Base-by-base conservation (phyloP, 2,888 invertebrate genomes). In the Eristalis intricaria region DNA sequence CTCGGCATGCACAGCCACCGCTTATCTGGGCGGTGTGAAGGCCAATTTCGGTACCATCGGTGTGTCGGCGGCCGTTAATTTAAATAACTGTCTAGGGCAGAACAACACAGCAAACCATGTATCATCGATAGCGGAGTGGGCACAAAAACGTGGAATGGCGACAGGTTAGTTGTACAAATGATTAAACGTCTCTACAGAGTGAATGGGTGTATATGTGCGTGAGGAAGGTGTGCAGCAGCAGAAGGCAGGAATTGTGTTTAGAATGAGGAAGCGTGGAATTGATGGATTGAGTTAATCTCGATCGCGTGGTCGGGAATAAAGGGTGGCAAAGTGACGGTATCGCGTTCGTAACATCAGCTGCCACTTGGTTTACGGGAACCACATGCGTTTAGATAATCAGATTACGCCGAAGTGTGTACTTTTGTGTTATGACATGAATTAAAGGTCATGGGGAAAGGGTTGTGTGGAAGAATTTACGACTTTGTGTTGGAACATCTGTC, bases 1-100 rank as follows among this genome's bases (percentile, higher is more conserved):
- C 91, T 97, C 97, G 0, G 97, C 97, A 0, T 97, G 96, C 90
- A 96, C 97, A 1, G 96, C 96, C 0, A 97, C 97, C 0, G 97
- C 97, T 0, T 97, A 96, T 91, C 93, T 97, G 26, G 94, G 95
- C 2, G 97, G 97, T 0, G 95, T 97, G 0, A 97, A 97, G 93
- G 96, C 95, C 61, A 97, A 97, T 92, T 95, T 95, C 89, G 96
- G 95, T 8, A 96, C 96, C 0, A 94, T 97, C 50, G 97, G 97
- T 15, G 94, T 97, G 0, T 95, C 95, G 15, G 96, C 95, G 0
- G 94, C 94, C 0, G 96, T 96, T 0, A 93, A 93, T 68, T 92
- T 95, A 2, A 94, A 95, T 1, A 95, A 97, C 91, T 97, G 97
- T 90, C 91, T 93, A 1, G 95, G 94, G 0, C 95, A 96, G 91